A percentile compares a stretch with the other conserved stretches of the same genome.
Conservation (phyloP, 2,888 invertebrate genomes). For the Ophraella communa region DNA sequence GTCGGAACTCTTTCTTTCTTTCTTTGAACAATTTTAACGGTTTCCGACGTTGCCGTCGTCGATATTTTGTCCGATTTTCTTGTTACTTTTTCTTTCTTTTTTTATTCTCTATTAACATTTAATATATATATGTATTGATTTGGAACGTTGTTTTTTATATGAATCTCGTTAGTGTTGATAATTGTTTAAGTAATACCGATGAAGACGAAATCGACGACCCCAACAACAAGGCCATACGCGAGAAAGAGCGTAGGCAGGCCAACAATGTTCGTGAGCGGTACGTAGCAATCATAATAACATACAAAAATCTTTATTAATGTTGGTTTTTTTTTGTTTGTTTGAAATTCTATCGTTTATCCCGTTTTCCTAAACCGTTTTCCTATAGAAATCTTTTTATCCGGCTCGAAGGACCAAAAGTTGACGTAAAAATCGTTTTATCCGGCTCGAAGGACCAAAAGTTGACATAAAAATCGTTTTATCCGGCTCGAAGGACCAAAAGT, state of each 20-base stretch:
- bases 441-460: too few species aligned
- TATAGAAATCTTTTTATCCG: background rate
- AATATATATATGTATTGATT: too few species aligned
- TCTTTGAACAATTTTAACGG: too few species aligned
- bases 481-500: background rate
- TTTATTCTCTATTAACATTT: too few species aligned
- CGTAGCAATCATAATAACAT: slow-evolving; percentile 62
- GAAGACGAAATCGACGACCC: slow-evolving; percentile 84
- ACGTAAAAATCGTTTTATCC: too few species aligned
- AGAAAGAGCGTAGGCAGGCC: slow-evolving; percentile 93
- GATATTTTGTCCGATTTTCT: too few species aligned
- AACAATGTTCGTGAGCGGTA: slow-evolving; percentile 98
- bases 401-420: background rate
- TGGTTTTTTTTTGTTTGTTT: background rate
- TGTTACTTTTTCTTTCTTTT: background rate
- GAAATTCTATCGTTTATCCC: background rate
- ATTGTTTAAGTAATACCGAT: slow-evolving; percentile 81
- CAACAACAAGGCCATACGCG: slow-evolving; percentile 89
- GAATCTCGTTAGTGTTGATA: slow-evolving; percentile 43
- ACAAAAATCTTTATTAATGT: background rate
- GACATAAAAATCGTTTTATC: background rate
- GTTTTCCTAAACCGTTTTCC: too few species aligned
- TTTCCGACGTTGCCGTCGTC: too few species aligned
- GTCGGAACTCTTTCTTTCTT: background rate
- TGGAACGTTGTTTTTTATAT: too few species aligned